Evolutionary conservation across 2,888 invertebrate species (phyloP).

Genomic region (Elysia crispata): DNA sequence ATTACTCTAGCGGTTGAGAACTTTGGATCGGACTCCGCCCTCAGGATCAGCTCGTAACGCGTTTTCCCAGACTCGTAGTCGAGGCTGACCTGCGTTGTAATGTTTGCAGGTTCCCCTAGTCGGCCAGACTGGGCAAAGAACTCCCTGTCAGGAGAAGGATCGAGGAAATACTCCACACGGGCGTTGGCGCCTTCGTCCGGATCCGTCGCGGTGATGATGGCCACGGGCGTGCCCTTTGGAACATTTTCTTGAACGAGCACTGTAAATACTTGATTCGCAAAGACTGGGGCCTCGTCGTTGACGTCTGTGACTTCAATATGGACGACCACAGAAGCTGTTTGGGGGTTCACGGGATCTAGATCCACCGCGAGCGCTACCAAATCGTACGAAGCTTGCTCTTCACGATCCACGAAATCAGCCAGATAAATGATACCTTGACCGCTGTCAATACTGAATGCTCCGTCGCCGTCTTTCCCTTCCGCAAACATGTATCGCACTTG

Average conservation of each 20-base stretch:
- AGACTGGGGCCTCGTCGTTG: conserved; percentile 95
- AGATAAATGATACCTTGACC: conserved; percentile 91
- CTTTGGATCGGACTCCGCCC: conserved; percentile 93
- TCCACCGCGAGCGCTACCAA: conserved; percentile 93
- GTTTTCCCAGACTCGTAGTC: conserved; percentile 97
- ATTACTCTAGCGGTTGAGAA: conserved; percentile 91
- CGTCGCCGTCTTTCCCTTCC: conserved; percentile 83
- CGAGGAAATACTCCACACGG: conserved; percentile 94
- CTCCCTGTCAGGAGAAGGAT: conserved; percentile 88
- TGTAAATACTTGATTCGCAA: conserved; percentile 91
- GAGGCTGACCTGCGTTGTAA: conserved; percentile 92
- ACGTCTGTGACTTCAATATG: conserved; percentile 96
- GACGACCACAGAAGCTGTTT: conserved; percentile 81
- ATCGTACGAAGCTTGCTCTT: conserved; percentile 90
- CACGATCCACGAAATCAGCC: conserved; percentile 92
- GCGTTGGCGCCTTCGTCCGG: conserved; percentile 96
- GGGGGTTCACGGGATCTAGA: conserved; percentile 83
- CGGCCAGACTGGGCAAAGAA: conserved; percentile 84
- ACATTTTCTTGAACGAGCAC: conserved; percentile 96
- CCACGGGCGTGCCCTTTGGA: conserved; percentile 95
- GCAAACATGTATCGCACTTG: conserved; percentile 85
- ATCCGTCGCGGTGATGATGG: conserved; percentile 92
- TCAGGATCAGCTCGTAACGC: conserved; percentile 90
- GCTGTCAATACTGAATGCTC: conserved; percentile 93
- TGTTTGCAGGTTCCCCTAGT: conserved; percentile 87